Evolutionary conservation across 1,140 invertebrate genomes (phyloP).

Genomic region (Ips nitidus): DNA sequence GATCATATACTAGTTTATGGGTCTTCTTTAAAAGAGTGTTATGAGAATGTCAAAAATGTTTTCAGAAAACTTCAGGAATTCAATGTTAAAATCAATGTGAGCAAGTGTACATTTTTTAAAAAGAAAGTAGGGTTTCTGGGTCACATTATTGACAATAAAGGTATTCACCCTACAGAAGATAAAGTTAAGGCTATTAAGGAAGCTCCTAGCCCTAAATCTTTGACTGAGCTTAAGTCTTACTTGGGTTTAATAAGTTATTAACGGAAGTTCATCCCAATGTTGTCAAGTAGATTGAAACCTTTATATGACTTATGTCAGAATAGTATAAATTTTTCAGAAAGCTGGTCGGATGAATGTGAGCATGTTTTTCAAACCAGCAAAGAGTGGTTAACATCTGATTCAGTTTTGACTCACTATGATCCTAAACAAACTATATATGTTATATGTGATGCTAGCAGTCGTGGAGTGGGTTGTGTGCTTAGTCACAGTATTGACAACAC

Average conservation of each 20-base stretch:
- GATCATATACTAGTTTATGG: conserved; percentile 48
- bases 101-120: conserved; percentile 43
- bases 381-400: conserved; percentile 38
- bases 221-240: conserved; percentile 49
- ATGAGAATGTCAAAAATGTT: conserved; percentile 36
- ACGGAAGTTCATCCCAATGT: conserved; percentile 49
- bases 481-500: conserved; percentile 40
- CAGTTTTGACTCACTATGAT: conserved; percentile 45
- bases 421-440: conserved; percentile 41
- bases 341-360: conserved; percentile 46
- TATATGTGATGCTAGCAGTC: conserved; percentile 44
- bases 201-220: conserved; percentile 43
- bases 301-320: conserved; percentile 51
- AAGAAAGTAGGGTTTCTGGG: conserved; percentile 50
- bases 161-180: conserved; percentile 48
- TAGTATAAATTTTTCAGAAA: conserved; percentile 37
- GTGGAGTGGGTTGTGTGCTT: conserved; percentile 50
- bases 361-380: conserved; percentile 46
- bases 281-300: conserved; percentile 48
- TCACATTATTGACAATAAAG: conserved; percentile 45
- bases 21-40: conserved; percentile 37
- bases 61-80: conserved; percentile 14
- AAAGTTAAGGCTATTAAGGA: conserved; percentile 48
- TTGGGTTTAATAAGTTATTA: conserved; percentile 52
- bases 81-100: conserved; percentile 44